Evolutionary conservation across 92 coral and sea anemone genomes (phyloP).

Genomic region (Micromussa lordhowensis): DNA sequence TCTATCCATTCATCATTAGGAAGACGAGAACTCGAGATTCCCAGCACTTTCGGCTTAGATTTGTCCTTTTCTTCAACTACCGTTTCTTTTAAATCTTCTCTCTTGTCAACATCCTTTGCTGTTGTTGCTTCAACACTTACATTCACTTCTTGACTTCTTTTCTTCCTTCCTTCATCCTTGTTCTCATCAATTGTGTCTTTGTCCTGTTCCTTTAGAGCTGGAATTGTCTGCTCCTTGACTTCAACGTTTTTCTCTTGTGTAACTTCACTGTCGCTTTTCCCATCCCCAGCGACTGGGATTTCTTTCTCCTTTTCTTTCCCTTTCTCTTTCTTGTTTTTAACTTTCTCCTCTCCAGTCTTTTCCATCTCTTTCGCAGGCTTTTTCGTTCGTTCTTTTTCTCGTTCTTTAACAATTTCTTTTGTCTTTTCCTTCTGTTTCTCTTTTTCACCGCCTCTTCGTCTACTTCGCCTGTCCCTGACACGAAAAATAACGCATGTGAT

Average conservation of each 20-base stretch:
- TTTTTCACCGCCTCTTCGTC: slow-evolving; percentile 57
- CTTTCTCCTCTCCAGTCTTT: slow-evolving; percentile 56
- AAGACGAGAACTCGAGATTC: slow-evolving; percentile 79
- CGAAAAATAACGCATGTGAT: neutral
- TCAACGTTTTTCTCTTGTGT: slow-evolving; percentile 31
- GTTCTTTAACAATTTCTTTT: slow-evolving; percentile 48
- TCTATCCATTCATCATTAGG: slow-evolving; percentile 89
- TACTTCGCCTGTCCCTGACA: slow-evolving; percentile 62
- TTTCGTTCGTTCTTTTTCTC: slow-evolving; percentile 70
- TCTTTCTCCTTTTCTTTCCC: slow-evolving; percentile 56
- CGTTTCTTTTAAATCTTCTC: slow-evolving; percentile 49
- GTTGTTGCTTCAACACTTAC: neutral
- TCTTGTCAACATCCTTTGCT: slow-evolving; percentile 36
- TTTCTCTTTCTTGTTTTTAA: slow-evolving; percentile 61
- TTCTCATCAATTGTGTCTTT: slow-evolving; percentile 29
- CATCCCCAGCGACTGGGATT: slow-evolving; percentile 10
- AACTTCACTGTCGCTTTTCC: slow-evolving; percentile 36
- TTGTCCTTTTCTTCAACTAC: slow-evolving; percentile 70
- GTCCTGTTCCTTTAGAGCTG: slow-evolving; percentile 30
- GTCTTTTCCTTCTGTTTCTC: slow-evolving; percentile 49
- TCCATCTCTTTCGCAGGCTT: slow-evolving; percentile 39
- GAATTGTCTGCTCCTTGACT: slow-evolving; percentile 28
- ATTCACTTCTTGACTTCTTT: slow-evolving; percentile 37
- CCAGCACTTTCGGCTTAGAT: slow-evolving; percentile 63
- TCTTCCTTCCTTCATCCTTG: slow-evolving; percentile 57